phyloP scores from a whole-genome alignment of 2,888 invertebrate species.

The Megalurothrips usitatus region DNA sequence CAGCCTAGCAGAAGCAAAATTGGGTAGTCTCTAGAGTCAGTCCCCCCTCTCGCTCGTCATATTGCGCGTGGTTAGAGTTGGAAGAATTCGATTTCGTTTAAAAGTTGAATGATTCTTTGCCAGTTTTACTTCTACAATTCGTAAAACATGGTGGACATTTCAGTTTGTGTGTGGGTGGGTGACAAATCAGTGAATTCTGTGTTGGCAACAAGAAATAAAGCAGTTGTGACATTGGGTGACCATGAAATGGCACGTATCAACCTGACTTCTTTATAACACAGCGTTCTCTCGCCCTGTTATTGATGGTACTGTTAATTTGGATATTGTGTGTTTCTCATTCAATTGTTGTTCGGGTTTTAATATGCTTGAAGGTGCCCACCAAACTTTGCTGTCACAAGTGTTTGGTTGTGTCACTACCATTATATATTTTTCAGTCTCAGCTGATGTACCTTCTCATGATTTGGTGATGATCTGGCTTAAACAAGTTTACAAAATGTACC shows the following conservation, averaged over 20 bases:
- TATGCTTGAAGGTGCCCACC: background rate
- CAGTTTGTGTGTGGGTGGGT: background rate
- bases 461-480: constrained; percentile 5
- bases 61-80: background rate
- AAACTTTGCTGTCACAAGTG: background rate
- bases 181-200: constrained; percentile 11
- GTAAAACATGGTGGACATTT: background rate
- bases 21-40: constrained; percentile 11
- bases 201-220: constrained; percentile 25
- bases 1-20: constrained; percentile 18
- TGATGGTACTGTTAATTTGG: background rate
- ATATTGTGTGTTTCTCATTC: background rate
- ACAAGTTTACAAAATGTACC: background rate
- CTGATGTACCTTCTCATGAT: background rate
- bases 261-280: background rate
- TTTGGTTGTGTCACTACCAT: constrained; percentile 22
- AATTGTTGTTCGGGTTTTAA: background rate
- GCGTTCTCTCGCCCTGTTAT: background rate
- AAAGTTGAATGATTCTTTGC: background rate
- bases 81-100: background rate
- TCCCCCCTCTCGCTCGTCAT: constrained; percentile 6
- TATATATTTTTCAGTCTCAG: constrained; percentile 18
- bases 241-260: constrained; percentile 26
- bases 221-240: constrained; percentile 22
- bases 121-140: background rate